A percentile compares a stretch with the other conserved stretches of the same genome.
Evolutionary conservation across 2,888 invertebrate species (phyloP).

Genomic region (Leptinotarsa tumamoca): DNA sequence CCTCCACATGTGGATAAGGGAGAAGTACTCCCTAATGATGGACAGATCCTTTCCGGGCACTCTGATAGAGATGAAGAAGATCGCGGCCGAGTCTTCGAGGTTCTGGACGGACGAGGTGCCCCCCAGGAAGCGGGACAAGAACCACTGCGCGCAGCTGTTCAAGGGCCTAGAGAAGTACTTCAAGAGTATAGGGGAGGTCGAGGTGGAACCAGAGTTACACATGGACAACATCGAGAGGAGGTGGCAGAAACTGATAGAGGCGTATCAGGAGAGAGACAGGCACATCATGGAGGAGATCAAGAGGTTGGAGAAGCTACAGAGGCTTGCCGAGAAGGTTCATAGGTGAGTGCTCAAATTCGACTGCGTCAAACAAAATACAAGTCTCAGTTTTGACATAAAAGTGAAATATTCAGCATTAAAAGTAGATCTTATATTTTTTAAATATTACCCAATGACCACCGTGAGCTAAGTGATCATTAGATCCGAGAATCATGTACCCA

Average conservation of each 20-base stretch:
- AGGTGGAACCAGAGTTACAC: conserved; percentile 88
- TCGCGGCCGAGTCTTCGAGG: conserved; percentile 89
- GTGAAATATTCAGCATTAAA: too few relatives aligned
- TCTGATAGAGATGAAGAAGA: conserved; percentile 94
- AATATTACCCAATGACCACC: too few relatives aligned
- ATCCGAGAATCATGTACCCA: too few relatives aligned
- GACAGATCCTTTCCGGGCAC: conserved; percentile 85
- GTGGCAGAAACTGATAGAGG: conserved; percentile 89
- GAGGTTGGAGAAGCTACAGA: conserved; percentile 89
- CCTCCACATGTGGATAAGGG: conserved; percentile 90
- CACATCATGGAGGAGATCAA: conserved; percentile 92
- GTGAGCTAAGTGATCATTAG: too few relatives aligned
- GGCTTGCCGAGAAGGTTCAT: conserved; percentile 92
- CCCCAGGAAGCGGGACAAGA: conserved; percentile 89
- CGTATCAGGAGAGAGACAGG: conserved; percentile 91
- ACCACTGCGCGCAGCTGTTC: conserved; percentile 87
- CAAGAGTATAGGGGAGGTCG: conserved; percentile 86
- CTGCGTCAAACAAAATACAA: too few relatives aligned
- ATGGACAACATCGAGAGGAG: conserved; percentile 88
- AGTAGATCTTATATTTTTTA: too few relatives aligned
- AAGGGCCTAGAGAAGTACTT: conserved; percentile 89
- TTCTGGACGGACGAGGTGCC: conserved; percentile 97
- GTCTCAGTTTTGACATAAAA: too few relatives aligned
- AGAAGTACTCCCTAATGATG: conserved; percentile 84
- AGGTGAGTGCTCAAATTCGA: conserved; percentile 44